Percentiles rank a stretch among this genome's conserved stretches.
phyloP scores from a whole-genome alignment of 2,113 vertebrate species.

The Platycercus adscitus region DNA sequence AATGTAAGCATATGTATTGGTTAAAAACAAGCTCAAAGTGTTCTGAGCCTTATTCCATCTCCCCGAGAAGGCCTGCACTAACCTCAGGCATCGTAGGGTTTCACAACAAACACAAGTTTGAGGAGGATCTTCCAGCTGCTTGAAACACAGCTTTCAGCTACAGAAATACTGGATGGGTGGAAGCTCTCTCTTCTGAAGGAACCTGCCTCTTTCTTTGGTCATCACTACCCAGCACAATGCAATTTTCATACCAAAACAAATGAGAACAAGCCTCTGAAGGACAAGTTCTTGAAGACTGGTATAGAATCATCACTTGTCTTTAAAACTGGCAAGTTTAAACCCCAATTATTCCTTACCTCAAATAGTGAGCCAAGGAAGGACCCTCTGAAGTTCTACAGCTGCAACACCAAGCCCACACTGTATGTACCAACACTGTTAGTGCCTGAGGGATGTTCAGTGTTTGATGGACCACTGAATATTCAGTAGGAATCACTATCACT shows the following conservation, averaged over 20 bases:
- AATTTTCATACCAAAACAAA: background rate
- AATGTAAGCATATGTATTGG: background rate
- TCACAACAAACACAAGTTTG: background rate
- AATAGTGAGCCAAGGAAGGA: background rate
- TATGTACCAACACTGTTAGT: rapidly evolving
- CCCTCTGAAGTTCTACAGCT: background rate
- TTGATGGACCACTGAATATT: background rate
- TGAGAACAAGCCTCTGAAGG: background rate
- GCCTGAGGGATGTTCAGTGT: background rate
- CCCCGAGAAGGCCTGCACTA: background rate
- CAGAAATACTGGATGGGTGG: too few relatives aligned
- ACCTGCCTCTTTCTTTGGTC: background rate
- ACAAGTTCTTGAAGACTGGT: background rate
- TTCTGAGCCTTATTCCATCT: background rate
- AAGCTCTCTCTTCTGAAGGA: background rate
- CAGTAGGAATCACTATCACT: background rate
- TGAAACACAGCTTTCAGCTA: background rate
- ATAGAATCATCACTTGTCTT: background rate
- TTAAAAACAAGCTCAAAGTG: background rate
- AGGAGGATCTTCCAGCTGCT: background rate
- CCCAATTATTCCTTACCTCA: background rate
- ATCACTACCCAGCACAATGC: background rate
- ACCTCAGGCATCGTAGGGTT: background rate
- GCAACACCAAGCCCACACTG: background rate
- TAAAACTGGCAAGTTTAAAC: background rate